These are phyloP conservation scores for Leuciscus waleckii DNA, from an alignment of 2,797 vertebrate species.

Conservation along the genomic window DNA sequence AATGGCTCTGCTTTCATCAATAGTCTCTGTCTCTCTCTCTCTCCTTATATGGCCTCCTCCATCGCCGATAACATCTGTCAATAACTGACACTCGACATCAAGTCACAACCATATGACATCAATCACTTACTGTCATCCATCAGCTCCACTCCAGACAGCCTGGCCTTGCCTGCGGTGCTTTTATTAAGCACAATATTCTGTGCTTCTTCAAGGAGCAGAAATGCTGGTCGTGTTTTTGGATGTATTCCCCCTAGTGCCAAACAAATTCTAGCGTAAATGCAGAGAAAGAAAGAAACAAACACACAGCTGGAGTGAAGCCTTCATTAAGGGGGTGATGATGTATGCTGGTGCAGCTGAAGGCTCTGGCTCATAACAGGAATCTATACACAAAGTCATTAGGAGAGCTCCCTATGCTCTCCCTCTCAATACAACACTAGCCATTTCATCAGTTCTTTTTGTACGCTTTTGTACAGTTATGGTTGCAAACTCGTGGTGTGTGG, in stretches of 20 bases:
- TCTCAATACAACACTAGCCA: neutral
- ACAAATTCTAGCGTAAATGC: constrained; percentile 46
- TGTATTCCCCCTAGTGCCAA: constrained; percentile 10
- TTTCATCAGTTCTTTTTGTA: neutral
- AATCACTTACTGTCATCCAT: constrained; percentile 26
- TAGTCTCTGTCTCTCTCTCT: neutral
- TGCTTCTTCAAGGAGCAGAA: neutral
- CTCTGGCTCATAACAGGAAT: constrained; percentile 33
- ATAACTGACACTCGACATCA: constrained; percentile 32
- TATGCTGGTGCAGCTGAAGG: constrained; percentile 32
- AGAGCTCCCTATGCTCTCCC: constrained; percentile 21
- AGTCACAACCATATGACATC: constrained; percentile 27
- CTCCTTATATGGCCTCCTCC: neutral
- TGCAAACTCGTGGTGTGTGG: neutral
- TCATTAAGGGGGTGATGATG: constrained; percentile 44
- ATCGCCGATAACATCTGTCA: constrained; percentile 31
- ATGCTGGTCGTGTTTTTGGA: constrained; percentile 8
- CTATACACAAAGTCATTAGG: constrained; percentile 36
- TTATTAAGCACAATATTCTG: neutral
- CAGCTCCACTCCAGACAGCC: constrained; percentile 3
- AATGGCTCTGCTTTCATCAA: constrained; percentile 36
- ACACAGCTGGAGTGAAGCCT: constrained; percentile 44
- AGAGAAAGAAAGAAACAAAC: constrained; percentile 50
- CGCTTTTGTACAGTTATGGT: neutral
- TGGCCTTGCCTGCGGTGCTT: neutral